Percentiles rank a stretch among this genome's conserved stretches.
These are phyloP conservation scores for Hypercompe scribonia DNA, from an alignment of 2,888 invertebrate genomes.

Conservation along the genomic window DNA sequence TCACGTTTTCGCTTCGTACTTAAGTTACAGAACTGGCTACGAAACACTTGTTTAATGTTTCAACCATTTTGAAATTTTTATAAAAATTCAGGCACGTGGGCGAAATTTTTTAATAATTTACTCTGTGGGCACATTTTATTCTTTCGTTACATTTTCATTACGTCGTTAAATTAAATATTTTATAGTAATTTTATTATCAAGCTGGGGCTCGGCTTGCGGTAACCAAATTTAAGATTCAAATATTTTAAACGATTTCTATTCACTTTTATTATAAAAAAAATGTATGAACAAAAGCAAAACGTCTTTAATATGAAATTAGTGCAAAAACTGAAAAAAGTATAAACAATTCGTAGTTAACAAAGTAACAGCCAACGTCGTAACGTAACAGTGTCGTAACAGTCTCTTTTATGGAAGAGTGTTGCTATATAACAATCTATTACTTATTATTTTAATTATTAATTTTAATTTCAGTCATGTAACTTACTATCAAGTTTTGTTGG, in stretches of 20 bases:
- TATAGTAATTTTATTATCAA: conserved; percentile 21
- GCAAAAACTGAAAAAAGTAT: too few species aligned
- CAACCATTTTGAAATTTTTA: conserved; percentile 15
- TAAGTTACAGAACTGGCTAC: background rate
- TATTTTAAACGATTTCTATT: background rate
- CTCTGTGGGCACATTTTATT: conserved; percentile 17
- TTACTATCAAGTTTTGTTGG: too few species aligned
- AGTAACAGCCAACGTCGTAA: too few species aligned
- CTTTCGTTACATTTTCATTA: conserved; percentile 15
- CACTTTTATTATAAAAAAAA: background rate
- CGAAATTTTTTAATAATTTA: conserved; percentile 19
- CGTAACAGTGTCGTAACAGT: too few species aligned
- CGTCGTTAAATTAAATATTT: conserved; percentile 27
- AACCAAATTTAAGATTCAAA: conserved; percentile 13
- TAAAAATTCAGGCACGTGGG: conserved; percentile 18
- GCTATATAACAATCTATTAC: too few species aligned
- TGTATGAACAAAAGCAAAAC: background rate
- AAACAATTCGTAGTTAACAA: too few species aligned
- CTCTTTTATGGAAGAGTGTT: too few species aligned
- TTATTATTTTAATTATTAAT: too few species aligned
- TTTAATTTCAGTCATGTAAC: background rate
- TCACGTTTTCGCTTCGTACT: background rate
- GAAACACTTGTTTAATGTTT: conserved; percentile 15
- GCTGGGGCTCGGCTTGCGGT: conserved; percentile 8
- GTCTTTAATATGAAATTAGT: background rate